phyloP scores from a whole-genome alignment of 2,888 invertebrate genomes.

The Calameuta filiformis region DNA sequence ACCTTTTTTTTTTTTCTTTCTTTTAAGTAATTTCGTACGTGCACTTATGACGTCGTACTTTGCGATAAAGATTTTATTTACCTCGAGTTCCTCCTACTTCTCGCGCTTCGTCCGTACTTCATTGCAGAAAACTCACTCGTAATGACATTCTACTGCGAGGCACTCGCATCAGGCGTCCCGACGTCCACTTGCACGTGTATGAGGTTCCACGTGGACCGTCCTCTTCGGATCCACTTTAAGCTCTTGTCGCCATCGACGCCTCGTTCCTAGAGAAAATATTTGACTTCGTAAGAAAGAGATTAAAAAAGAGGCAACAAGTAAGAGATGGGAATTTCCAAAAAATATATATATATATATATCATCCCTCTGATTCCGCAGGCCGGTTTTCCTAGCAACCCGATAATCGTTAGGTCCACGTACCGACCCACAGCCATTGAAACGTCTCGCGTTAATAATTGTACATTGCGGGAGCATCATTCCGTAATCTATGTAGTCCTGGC shows the following conservation, averaged over 20 bases:
- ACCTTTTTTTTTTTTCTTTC: background rate
- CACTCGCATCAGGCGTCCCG: background rate
- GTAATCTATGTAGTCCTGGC: conserved; percentile 52
- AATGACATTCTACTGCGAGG: no score
- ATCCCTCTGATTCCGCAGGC: background rate
- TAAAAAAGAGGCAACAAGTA: background rate
- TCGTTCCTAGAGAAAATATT: background rate
- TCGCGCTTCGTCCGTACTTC: background rate
- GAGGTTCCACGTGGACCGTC: background rate
- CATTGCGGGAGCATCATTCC: conserved; percentile 50
- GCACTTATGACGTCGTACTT: background rate
- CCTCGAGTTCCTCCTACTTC: background rate
- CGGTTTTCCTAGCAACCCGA: background rate
- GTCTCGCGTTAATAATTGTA: conserved; percentile 42
- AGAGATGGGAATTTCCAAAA: background rate
- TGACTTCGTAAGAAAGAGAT: background rate
- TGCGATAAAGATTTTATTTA: background rate
- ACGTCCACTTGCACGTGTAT: background rate
- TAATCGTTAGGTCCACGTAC: background rate
- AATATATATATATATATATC: background rate
- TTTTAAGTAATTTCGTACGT: background rate
- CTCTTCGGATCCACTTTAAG: background rate
- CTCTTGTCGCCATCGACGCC: background rate
- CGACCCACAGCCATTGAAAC: conserved; percentile 22
- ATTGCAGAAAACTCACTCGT: background rate